Conservation (phyloP, 1,140 invertebrate species). For the Drosophila ironensis region DNA sequence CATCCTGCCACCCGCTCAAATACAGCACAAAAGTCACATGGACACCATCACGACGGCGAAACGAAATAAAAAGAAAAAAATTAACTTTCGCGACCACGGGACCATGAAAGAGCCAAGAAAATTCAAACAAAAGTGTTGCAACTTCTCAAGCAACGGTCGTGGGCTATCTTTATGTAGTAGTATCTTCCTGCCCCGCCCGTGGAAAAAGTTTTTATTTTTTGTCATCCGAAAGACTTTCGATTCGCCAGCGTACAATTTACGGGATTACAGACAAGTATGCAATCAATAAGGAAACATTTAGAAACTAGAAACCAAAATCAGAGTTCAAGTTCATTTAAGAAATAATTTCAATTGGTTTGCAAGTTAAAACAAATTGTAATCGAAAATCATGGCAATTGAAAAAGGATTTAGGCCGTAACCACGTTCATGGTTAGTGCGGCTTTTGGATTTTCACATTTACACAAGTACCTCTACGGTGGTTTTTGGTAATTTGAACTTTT, state of each 20-base stretch:
- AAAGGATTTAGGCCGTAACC: conserved; percentile 10
- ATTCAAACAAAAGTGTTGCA: conserved; percentile 74
- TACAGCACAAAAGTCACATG: conserved; percentile 55
- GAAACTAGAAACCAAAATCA: too few species aligned
- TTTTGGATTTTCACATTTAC: not conserved
- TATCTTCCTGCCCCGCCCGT: conserved; percentile 22
- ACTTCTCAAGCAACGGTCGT: too few species aligned
- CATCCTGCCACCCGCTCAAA: not conserved
- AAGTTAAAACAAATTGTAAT: conserved; percentile 22
- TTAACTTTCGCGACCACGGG: conserved; percentile 51
- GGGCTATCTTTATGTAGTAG: conserved; percentile 18
- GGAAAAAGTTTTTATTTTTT: conserved; percentile 23
- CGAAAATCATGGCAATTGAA: conserved; percentile 6
- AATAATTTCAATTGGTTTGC: conserved; percentile 12
- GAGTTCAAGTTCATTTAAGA: too few species aligned
- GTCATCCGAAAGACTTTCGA: conserved; percentile 14
- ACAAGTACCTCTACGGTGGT: not conserved
- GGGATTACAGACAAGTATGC: not conserved
- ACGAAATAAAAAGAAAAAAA: too few species aligned
- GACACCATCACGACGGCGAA: conserved; percentile 22
- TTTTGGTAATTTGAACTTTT: not conserved
- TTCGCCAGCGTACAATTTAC: conserved; percentile 7
- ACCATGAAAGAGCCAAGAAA: conserved; percentile 67
- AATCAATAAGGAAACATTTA: too few species aligned
- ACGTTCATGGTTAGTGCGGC: not conserved